Base-by-base conservation (phyloP, 1,140 invertebrate species). In the Eufriesea mexicana region DNA sequence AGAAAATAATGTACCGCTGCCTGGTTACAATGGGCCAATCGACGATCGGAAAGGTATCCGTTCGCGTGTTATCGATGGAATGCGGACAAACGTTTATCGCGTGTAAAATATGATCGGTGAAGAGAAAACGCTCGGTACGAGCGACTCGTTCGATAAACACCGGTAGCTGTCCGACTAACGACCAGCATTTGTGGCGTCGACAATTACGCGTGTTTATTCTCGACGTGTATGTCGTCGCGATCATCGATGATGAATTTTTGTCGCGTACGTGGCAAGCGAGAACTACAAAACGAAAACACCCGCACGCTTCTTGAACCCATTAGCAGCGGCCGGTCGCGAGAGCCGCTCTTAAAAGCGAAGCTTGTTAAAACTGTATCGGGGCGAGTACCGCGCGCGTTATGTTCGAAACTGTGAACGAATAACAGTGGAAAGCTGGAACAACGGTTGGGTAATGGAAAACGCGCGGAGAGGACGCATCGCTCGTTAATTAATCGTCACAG, bases 101-200 rank as follows among this genome's bases (percentile, higher is more conserved):
- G n/a, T 20, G 23, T 59, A 80, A 74, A 74, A 74, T 66, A 66
- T 55, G 49, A 73, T 16, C 25, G 47, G 10, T 12, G 18, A 5
- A 6, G 20, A 25, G 61, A 62, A 51, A 79, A 70, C 61, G 61
- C 2, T 20, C 16, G 59, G 79, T n/a, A 10, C 51, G 18, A 81
- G 4, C 79, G 23, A 66, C 68, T 67, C 28, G 62, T 82, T 82
- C 25, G 42, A 28, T 68, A 76, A 76, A 81, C 28, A 67, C 49
- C n/a, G 18, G 1, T 47, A 47, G 25, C 9, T 16, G 42, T n/a
- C 20, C 25, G 25, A 42, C 66, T 49, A 80, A 80, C 59, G 70
- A 55, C 47, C 28, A 5, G 23, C 78, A 51, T 72, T 80, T 55
- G 59, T 54, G 45, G 47, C 28, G 35, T 4, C 16, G 47, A 64